Percentiles rank a stretch among this genome's conserved stretches.
Evolutionary conservation across 2,113 vertebrate genomes (phyloP).

Genomic region (Silurus asotus): DNA sequence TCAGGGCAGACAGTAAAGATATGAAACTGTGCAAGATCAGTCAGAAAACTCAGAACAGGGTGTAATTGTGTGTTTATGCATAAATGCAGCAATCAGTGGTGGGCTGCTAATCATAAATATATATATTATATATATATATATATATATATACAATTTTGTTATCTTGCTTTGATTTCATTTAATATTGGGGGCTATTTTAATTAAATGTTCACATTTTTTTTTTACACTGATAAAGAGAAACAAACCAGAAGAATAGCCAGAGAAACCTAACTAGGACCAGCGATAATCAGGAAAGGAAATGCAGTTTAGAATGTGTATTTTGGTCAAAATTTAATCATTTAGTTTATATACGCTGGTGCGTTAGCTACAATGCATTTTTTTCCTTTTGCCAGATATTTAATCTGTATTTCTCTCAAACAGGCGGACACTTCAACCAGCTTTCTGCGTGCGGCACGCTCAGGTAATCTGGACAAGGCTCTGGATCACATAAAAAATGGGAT

Average conservation of each 20-base stretch:
- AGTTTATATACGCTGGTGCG: neutral
- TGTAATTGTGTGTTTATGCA: constrained; percentile 8
- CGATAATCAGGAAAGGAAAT: neutral
- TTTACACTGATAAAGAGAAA: neutral
- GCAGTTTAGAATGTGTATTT: neutral
- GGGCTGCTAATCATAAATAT: neutral
- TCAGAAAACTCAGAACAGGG: constrained; percentile 7
- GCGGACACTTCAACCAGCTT: constrained; percentile 91
- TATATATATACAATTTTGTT: too few relatives aligned
- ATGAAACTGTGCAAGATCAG: constrained; percentile 17
- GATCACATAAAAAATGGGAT: constrained; percentile 94
- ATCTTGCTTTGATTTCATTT: too few relatives aligned
- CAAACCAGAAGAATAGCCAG: neutral
- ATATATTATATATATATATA: too few relatives aligned
- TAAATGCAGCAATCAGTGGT: constrained; percentile 5
- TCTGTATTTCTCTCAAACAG: constrained; percentile 61
- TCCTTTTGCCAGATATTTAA: neutral
- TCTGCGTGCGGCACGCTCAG: constrained; percentile 90
- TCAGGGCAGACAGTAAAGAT: neutral
- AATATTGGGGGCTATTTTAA: too few relatives aligned
- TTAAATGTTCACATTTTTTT: neutral
- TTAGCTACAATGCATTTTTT: neutral
- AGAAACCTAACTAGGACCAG: neutral
- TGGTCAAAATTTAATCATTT: neutral
- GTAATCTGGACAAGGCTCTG: constrained; percentile 94